Evolutionary conservation across 2,888 invertebrate species (phyloP).

Genomic region (Thereva nobilitata): DNA sequence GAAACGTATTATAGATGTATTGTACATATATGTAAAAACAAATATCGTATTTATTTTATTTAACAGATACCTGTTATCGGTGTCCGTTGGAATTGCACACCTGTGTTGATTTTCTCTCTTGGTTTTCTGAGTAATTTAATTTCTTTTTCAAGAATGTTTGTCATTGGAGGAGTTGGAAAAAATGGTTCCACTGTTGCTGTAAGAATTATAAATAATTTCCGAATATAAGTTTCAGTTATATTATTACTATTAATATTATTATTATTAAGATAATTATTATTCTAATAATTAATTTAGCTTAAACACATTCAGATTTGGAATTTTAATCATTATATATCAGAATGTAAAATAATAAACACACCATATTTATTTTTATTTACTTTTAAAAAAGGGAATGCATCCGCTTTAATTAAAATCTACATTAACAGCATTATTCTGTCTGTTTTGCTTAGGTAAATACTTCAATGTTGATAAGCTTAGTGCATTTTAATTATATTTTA

Average conservation of each 20-base stretch:
- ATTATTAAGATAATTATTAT: too few species aligned
- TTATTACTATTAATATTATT: neutral
- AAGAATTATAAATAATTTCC: constrained; percentile 47
- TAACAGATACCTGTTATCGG: constrained; percentile 42
- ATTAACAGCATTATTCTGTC: too few species aligned
- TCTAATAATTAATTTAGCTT: too few species aligned
- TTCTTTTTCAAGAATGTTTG: constrained; percentile 73
- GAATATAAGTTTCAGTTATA: constrained; percentile 1
- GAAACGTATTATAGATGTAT: neutral
- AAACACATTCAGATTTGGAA: too few species aligned
- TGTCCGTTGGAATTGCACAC: constrained; percentile 39
- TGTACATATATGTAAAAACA: constrained; percentile 33
- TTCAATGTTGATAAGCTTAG: too few species aligned
- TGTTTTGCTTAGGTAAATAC: too few species aligned
- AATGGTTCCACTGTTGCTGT: constrained; percentile 95
- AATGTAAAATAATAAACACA: too few species aligned
- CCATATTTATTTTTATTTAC: too few species aligned
- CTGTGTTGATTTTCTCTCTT: constrained; percentile 45
- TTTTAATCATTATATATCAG: too few species aligned
- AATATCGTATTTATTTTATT: neutral
- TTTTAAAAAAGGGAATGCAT: too few species aligned
- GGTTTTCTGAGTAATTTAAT: constrained; percentile 68
- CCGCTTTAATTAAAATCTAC: too few species aligned
- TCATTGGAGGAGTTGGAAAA: constrained; percentile 88
- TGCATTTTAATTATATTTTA: too few species aligned